Evolutionary conservation across 2,888 invertebrate genomes (phyloP), one percentile per base, ranked within the genome.

Genomic region (Drosophila neotestacea): DNA sequence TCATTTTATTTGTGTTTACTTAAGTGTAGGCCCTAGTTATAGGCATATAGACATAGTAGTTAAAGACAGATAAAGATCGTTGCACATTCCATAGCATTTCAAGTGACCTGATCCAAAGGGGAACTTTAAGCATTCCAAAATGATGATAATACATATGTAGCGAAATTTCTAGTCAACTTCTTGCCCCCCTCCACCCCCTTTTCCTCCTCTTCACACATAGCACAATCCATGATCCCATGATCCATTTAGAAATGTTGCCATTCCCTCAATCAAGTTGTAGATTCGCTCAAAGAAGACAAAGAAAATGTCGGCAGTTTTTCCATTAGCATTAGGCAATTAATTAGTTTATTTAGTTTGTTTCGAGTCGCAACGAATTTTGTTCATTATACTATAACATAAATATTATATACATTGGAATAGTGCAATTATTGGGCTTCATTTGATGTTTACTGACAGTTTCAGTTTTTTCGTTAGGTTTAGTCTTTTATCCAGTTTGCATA

Each of bases 161-260:
- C 85, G 72, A 87, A 87, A 79, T 81, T 85, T 91, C 90, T 90
- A 90, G 90, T 90, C 90, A 90, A 90, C 79, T 88, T 90, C 90
- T 90, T 90, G 90, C 91, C 91, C 34, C 10, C 16, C n/a, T n/a
- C n/a, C n/a, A n/a, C n/a, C n/a, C n/a, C n/a, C n/a, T n/a, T 16
- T 16, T 16, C 16, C 32, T 22, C 32, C 28, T 4, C 38, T 44
- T 51, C 44, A 62, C 70, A 68, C 60, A 47, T 55, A 74, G 58
- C 77, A 55, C 47, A 22, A 22, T 52, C 28, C 63, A 70, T 62
- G 61, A 76, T 51, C 60, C 58, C 55, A 44, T 27, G 27, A 34
- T 42, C 46, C 59, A 55, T 22, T 52, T 16, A 48, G 11, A 16
- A 30, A 55, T 13, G 22, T 42, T 39, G 42, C 51, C 64, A 56